These are phyloP conservation scores for Drosophila quadrilineata DNA, from an alignment of 1,140 invertebrate genomes.

Conservation along the genomic window DNA sequence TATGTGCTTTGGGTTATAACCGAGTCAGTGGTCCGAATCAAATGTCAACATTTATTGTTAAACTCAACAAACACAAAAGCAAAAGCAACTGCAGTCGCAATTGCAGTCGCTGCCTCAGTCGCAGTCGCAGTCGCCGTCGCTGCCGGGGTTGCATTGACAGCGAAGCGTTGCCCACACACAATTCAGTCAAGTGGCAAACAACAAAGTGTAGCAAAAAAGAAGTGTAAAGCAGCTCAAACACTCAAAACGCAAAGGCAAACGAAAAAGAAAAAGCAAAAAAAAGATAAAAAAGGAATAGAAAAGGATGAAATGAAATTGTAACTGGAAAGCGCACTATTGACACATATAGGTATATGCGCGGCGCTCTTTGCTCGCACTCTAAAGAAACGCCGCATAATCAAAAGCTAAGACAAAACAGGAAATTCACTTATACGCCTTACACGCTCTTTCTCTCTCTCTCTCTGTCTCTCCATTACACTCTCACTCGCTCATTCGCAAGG, in stretches of 20 bases:
- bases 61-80: slow-evolving; percentile 20
- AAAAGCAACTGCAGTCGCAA: slow-evolving; percentile 11
- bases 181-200: slow-evolving; percentile 73
- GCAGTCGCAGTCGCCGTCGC: slow-evolving; percentile 32
- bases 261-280: slow-evolving; percentile 27
- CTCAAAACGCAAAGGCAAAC: slow-evolving; percentile 24
- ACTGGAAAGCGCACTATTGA: slow-evolving; percentile 81
- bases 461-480: slow-evolving; percentile 17
- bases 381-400: slow-evolving; percentile 68
- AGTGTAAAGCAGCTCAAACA: slow-evolving; percentile 60
- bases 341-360: slow-evolving; percentile 81
- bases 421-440: slow-evolving; percentile 70
- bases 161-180: slow-evolving; percentile 56
- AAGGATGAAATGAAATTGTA: no score
- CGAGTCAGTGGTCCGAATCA: slow-evolving; percentile 3
- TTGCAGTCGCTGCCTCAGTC: slow-evolving; percentile 10
- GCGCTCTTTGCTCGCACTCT: slow-evolving; percentile 42
- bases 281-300: slow-evolving; percentile 4
- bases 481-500: slow-evolving; percentile 28
- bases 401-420: slow-evolving; percentile 66
- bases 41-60: slow-evolving; percentile 32
- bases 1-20: slow-evolving; percentile 6
- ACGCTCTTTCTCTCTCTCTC: slow-evolving; percentile 14
- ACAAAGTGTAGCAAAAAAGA: slow-evolving; percentile 40
- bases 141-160: slow-evolving; percentile 38